Evolutionary conservation across 2,888 invertebrate species (phyloP).

Genomic region (Galeruca laticollis): DNA sequence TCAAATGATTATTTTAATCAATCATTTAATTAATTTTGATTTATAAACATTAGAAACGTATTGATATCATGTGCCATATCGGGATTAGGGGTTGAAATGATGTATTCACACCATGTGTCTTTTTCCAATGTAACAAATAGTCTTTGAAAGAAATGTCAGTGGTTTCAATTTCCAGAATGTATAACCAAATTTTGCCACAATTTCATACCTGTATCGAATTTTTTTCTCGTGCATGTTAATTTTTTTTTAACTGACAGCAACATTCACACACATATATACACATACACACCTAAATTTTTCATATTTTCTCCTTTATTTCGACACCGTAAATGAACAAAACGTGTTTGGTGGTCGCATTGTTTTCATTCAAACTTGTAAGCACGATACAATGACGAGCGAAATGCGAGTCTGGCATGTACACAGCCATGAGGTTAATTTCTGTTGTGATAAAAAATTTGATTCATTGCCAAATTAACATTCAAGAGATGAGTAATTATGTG

Average conservation of each 20-base stretch:
- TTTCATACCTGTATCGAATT: background rate
- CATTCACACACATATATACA: background rate
- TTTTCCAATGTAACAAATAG: background rate
- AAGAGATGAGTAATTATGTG: conserved; percentile 50
- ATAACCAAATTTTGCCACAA: background rate
- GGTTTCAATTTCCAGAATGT: background rate
- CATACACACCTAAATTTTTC: conserved; percentile 7
- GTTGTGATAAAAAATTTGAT: conserved; percentile 43
- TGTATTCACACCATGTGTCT: no score
- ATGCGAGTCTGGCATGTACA: conserved; percentile 37
- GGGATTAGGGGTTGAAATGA: no score
- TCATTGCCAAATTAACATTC: conserved; percentile 47
- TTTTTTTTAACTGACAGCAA: background rate
- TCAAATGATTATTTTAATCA: no score
- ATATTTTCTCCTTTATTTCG: conserved; percentile 49
- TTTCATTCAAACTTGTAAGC: conserved; percentile 45
- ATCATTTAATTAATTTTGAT: no score
- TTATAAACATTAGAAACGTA: no score
- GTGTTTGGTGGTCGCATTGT: conserved; percentile 53
- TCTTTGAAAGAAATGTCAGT: background rate
- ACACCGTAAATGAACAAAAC: conserved; percentile 52
- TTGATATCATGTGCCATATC: no score
- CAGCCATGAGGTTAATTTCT: conserved; percentile 35
- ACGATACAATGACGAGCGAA: conserved; percentile 39
- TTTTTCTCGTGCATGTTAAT: background rate